These are phyloP conservation scores for Neostethus bicornis DNA, from an alignment of 2,797 vertebrate species.

Conservation along the genomic window DNA sequence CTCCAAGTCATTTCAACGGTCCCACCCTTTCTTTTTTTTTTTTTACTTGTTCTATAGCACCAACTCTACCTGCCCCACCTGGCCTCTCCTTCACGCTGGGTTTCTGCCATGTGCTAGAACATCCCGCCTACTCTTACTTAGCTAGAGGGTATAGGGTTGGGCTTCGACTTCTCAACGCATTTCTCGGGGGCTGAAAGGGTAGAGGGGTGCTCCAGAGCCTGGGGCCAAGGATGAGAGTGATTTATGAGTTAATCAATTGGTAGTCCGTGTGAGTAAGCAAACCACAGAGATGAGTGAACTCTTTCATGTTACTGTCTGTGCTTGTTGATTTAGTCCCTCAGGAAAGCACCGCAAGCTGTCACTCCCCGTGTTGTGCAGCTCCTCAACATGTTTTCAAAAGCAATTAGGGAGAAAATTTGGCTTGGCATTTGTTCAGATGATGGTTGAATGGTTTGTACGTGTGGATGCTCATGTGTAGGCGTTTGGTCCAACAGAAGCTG, in stretches of 20 bases:
- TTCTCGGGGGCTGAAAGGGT: conserved; percentile 45
- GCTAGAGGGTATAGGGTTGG: conserved; percentile 80
- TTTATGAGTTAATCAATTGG: conserved; percentile 82
- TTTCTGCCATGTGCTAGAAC: conserved; percentile 73
- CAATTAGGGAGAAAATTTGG: conserved; percentile 71
- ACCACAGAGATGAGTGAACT: conserved; percentile 72
- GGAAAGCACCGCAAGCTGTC: conserved; percentile 72
- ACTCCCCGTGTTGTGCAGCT: conserved; percentile 66
- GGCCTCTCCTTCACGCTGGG: conserved; percentile 70
- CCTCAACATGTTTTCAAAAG: conserved; percentile 74
- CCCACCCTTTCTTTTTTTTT: conserved; percentile 59
- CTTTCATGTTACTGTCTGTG: conserved; percentile 73
- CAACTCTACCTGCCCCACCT: conserved; percentile 69
- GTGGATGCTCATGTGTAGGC: conserved; percentile 21
- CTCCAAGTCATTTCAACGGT: conserved; percentile 54
- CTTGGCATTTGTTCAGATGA: conserved; percentile 63
- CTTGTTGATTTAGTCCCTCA: conserved; percentile 74
- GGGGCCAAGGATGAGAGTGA: conserved; percentile 73
- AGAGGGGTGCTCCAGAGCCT: conserved; percentile 51
- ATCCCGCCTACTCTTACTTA: conserved; percentile 71
- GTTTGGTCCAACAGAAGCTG: conserved; percentile 26
- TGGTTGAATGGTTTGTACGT: conserved; percentile 49
- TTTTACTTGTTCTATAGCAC: conserved; percentile 31
- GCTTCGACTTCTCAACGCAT: conserved; percentile 65
- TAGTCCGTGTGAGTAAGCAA: conserved; percentile 72